A percentile compares a stretch with the other conserved stretches of the same genome.
Conservation (phyloP, 2,113 vertebrate genomes). For the Damaliscus lunatus region DNA sequence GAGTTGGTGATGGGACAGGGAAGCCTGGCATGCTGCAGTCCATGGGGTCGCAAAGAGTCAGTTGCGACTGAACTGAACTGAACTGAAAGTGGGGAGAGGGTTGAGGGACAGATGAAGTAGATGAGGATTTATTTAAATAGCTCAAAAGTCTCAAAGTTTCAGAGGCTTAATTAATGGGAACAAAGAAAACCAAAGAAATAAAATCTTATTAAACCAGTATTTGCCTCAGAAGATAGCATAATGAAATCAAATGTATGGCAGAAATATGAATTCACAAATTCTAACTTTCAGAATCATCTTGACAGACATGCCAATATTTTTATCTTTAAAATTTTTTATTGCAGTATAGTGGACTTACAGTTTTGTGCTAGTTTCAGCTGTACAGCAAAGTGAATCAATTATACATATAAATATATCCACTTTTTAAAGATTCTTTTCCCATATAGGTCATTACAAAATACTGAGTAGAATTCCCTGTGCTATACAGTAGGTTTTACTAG, state of each 20-base stretch:
- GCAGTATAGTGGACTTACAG: not conserved
- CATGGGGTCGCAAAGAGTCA: not conserved
- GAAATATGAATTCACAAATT: conserved; percentile 19
- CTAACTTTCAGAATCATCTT: not conserved
- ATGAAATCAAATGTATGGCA: not conserved
- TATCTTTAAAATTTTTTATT: not conserved
- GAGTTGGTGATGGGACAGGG: not conserved
- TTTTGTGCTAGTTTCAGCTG: not conserved
- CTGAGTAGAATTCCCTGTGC: not conserved
- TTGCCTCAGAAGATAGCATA: not conserved
- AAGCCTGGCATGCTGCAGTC: not conserved
- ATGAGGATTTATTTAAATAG: not conserved
- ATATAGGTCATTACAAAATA: not conserved
- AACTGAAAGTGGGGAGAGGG: not conserved
- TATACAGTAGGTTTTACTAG: not conserved
- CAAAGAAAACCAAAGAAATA: conserved; percentile 11
- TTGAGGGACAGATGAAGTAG: not conserved
- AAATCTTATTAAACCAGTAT: not conserved
- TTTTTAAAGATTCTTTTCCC: not conserved
- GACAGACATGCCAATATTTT: not conserved
- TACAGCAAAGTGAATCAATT: not conserved
- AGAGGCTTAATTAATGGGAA: not conserved
- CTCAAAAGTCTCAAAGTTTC: not conserved
- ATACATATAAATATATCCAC: not conserved
- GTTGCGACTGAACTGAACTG: not conserved